A percentile compares a stretch with the other conserved stretches of the same genome.
Conservation (phyloP, 2,113 vertebrate species). For the Pterocles gutturalis region DNA sequence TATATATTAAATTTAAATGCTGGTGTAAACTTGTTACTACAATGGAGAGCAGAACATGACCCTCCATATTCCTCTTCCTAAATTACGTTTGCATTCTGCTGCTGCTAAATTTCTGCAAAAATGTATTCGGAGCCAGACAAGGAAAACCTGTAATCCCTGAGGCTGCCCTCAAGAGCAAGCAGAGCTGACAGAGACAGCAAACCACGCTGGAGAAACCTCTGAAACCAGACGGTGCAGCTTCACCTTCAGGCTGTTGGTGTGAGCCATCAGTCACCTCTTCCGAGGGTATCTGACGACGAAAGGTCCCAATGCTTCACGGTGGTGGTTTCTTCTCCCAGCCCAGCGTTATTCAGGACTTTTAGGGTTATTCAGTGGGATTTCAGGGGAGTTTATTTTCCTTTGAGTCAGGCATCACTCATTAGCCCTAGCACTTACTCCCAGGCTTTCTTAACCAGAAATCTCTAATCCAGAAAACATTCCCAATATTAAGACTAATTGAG, state of each 20-base stretch:
- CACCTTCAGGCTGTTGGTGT: neutral
- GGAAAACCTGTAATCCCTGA: neutral
- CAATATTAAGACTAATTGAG: slow-evolving; percentile 55
- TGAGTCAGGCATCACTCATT: slow-evolving; percentile 11
- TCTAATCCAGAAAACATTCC: slow-evolving; percentile 58
- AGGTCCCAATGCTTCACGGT: neutral
- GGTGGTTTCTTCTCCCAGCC: neutral
- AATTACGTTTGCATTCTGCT: neutral
- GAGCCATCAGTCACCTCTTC: neutral
- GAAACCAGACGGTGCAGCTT: neutral
- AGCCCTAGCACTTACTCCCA: neutral
- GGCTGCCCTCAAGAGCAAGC: neutral
- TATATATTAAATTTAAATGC: neutral
- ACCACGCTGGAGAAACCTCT: neutral
- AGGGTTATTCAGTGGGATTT: neutral
- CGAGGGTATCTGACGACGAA: accelerated
- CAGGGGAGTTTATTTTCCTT: slow-evolving; percentile 3
- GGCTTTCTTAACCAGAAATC: slow-evolving; percentile 43
- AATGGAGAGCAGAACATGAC: neutral
- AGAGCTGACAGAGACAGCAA: neutral
- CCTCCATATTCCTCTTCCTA: neutral
- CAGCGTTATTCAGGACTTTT: neutral
- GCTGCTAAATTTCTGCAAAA: neutral
- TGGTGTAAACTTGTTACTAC: neutral
- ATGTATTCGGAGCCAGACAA: neutral